Evolutionary conservation across 64 coral and sea anemone genomes (phyloP), one percentile per base, ranked within the genome.

Genomic region (Montipora cactus): DNA sequence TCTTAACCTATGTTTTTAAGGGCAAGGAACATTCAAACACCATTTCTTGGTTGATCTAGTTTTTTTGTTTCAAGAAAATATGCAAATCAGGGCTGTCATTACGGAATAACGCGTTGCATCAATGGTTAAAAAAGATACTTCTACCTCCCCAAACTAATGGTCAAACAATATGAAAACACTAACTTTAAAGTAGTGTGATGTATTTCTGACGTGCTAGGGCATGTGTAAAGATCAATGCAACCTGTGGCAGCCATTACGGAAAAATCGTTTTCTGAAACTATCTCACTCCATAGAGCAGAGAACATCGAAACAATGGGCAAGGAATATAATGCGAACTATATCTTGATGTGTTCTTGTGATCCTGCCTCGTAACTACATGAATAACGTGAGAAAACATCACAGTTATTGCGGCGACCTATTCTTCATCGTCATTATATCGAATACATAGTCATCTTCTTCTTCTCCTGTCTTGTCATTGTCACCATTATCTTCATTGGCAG

Each of bases 401-500:
- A 37, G 37, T 37, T 37, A 37, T 37, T 37, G 37, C 37, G 37
- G 37, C 37, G 37, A 37, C 37, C 37, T 37, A 0, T 37, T 37
- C 37, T 37, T 37, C 37, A 37, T 37, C 37, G 37, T 37, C 37
- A 37, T 1, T 37, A 37, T 37, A 37, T 37, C 37, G 2, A 37
- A 37, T 37, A 37, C 37, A 37, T 37, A 37, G 37, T 37, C 37
- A 2, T 37, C 37, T 57, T 1, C 44, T 74, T 88, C 87, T 80
- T 51, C 78, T 16, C 44, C 78, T 58, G n/a, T 45, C 78, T 51
- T 44, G 49, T 28, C 28, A 23, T 75, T 69, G 59, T 64, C 59
- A 64, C 59, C 59, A 64, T 64, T 64, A 13, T 84, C 81, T 66
- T 84, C 81, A 44, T 52, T n/a, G 28, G 12, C 57, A 84, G 51